Conservation (phyloP, 92 coral and sea anemone genomes). For the Porites evermanni region DNA sequence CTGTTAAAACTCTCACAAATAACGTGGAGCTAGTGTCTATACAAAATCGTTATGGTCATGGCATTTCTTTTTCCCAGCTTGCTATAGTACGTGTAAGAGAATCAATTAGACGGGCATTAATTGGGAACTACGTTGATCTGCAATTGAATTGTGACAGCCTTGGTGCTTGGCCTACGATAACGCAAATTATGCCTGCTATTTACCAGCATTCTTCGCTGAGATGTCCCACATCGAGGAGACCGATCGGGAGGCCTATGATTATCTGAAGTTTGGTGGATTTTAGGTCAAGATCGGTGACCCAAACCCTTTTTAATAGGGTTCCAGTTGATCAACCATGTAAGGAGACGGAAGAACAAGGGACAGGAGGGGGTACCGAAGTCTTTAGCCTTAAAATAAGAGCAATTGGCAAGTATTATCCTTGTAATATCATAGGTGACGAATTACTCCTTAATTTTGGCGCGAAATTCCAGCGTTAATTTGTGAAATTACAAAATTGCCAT, state of each 20-base stretch:
- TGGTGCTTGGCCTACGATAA: conserved; percentile 64
- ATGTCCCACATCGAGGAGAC: conserved; percentile 54
- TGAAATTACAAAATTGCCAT: no score
- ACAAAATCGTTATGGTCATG: no score
- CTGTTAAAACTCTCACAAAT: neutral
- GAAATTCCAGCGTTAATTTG: no score
- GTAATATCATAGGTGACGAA: no score
- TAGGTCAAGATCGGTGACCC: conserved; percentile 62
- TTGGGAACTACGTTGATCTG: conserved; percentile 63
- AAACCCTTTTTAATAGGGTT: conserved; percentile 41
- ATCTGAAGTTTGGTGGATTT: conserved; percentile 61
- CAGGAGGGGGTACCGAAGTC: conserved; percentile 36
- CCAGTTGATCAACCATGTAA: neutral
- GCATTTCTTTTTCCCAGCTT: conserved; percentile 48
- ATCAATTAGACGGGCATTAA: conserved; percentile 59
- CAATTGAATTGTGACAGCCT: conserved; percentile 63
- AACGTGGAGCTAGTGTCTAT: conserved; percentile 28
- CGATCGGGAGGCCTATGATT: conserved; percentile 55
- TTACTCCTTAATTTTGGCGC: no score
- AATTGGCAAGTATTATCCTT: no score
- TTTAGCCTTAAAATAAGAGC: no score
- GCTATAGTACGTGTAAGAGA: conserved; percentile 49
- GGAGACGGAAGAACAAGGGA: conserved; percentile 51
- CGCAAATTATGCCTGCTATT: conserved; percentile 17
- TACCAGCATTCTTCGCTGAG: conserved; percentile 58